phyloP scores from a whole-genome alignment of 2,888 invertebrate genomes.

The Patella pellucida region DNA sequence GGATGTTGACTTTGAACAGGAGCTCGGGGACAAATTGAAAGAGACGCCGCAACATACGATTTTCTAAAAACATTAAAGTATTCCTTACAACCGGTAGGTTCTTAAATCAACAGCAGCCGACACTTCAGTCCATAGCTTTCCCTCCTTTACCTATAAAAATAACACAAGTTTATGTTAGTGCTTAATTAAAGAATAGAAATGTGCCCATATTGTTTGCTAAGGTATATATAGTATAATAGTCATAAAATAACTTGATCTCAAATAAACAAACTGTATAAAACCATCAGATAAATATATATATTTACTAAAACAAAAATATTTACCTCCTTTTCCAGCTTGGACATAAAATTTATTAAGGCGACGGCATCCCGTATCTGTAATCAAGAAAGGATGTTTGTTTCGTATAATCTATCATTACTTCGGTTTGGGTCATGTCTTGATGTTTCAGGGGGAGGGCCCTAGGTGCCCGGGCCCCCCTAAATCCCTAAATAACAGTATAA shows the following conservation, averaged over 20 bases:
- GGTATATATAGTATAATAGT: no score
- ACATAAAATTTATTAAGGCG: constrained; percentile 78
- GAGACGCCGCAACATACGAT: no score
- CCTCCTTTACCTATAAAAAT: constrained; percentile 37
- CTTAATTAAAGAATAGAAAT: not conserved
- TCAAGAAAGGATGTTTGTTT: constrained; percentile 7
- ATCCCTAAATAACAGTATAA: no score
- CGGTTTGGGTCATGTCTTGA: no score
- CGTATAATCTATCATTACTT: not conserved
- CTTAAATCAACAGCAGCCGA: constrained; percentile 45
- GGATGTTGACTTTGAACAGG: no score
- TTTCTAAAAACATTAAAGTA: not conserved
- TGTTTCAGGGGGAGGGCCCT: no score
- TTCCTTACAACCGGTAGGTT: constrained; percentile 42
- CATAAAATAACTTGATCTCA: no score
- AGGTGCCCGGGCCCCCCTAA: no score
- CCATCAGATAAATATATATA: no score
- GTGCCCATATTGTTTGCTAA: not conserved
- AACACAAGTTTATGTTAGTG: constrained; percentile 7
- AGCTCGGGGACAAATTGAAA: no score
- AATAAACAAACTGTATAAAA: no score
- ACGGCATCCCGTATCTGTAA: constrained; percentile 74
- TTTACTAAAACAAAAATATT: constrained; percentile 2
- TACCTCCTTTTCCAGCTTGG: constrained; percentile 79
- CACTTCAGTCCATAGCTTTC: constrained; percentile 50